phyloP scores from a whole-genome alignment of 64 coral and sea anemone genomes.

The Montipora foliosa region DNA sequence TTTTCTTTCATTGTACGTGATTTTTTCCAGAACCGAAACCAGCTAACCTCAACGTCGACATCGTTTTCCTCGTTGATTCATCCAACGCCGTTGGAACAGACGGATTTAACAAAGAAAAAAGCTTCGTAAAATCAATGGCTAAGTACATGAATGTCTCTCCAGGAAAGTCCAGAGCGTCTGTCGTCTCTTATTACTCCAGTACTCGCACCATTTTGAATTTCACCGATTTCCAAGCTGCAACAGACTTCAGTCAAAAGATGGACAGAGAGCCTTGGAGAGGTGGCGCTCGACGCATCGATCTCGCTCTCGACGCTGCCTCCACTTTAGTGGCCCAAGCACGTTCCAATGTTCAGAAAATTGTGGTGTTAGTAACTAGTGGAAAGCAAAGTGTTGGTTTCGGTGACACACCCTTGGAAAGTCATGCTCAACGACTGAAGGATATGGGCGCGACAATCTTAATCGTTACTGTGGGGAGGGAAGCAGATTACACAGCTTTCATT shows the following conservation, averaged over 20 bases:
- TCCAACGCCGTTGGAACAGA: constrained; percentile 51
- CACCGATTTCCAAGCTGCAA: constrained; percentile 19
- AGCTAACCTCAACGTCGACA: constrained; percentile 32
- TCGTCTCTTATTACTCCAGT: constrained; percentile 37
- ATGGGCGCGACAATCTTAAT: constrained; percentile 60
- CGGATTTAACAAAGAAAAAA: constrained; percentile 66
- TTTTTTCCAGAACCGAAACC: constrained; percentile 1
- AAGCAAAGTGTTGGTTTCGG: neutral
- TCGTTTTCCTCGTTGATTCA: constrained; percentile 79
- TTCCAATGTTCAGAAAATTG: constrained; percentile 63
- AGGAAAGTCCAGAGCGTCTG: constrained; percentile 59
- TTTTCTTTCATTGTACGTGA: no score
- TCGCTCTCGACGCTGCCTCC: constrained; percentile 49
- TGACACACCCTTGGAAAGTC: neutral
- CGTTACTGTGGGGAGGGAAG: constrained; percentile 42
- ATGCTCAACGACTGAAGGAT: constrained; percentile 12
- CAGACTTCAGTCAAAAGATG: constrained; percentile 42
- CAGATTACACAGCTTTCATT: constrained; percentile 42
- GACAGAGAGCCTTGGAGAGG: constrained; percentile 40
- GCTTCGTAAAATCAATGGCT: constrained; percentile 53
- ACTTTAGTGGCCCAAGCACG: constrained; percentile 52
- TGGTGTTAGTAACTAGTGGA: constrained; percentile 68
- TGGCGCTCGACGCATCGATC: constrained; percentile 63
- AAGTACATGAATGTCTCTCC: constrained; percentile 63
- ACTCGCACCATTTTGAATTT: neutral